Evolutionary conservation across 2,113 vertebrate species (phyloP).

Genomic region (Nestor notabilis): DNA sequence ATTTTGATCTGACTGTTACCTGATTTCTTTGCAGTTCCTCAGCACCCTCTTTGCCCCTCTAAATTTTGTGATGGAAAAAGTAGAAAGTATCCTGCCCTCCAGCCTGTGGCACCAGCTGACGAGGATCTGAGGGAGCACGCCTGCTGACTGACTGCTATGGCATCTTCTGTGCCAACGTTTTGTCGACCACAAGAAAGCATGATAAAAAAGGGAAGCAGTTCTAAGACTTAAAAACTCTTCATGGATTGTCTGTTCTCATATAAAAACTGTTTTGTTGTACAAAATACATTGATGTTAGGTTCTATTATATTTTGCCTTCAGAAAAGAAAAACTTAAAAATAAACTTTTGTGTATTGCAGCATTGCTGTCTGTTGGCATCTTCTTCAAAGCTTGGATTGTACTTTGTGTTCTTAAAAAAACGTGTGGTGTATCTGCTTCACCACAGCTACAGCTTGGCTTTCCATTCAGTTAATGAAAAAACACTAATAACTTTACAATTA

Average conservation of each 20-base stretch:
- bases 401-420: neutral
- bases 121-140: constrained; percentile 83
- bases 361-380: constrained; percentile 28
- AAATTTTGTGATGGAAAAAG: constrained; percentile 99
- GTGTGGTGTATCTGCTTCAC: neutral
- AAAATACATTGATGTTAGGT: constrained; percentile 86
- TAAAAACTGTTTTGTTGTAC: constrained; percentile 91
- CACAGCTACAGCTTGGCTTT: neutral
- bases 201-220: constrained; percentile 80
- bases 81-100: constrained; percentile 96
- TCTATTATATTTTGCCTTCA: constrained; percentile 89
- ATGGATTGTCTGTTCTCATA: constrained; percentile 86
- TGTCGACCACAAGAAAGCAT: constrained; percentile 78
- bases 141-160: constrained; percentile 42
- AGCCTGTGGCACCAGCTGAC: constrained; percentile 99
- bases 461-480: neutral
- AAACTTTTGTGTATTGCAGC: constrained; percentile 94
- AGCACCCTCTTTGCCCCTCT: constrained; percentile 97
- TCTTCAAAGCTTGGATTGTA: neutral
- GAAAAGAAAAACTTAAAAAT: constrained; percentile 85
- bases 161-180: constrained; percentile 82
- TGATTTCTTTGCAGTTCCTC: constrained; percentile 87
- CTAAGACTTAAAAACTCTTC: constrained; percentile 71
- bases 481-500: neutral
- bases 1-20: constrained; percentile 12